Conservation (phyloP, 2,113 vertebrate species). For the Plestiodon gilberti region DNA sequence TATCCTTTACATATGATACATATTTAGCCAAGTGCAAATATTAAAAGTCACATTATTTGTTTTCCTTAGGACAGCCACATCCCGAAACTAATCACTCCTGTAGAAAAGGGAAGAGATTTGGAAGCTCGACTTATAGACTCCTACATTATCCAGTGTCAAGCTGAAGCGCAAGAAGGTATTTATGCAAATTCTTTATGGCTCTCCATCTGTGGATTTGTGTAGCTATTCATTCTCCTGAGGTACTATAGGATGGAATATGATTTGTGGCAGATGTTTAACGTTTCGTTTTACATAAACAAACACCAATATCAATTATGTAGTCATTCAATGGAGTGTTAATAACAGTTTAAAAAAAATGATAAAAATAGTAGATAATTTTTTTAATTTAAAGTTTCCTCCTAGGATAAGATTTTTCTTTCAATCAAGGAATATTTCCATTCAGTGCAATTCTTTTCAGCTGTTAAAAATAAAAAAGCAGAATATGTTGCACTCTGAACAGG, state of each 20-base stretch:
- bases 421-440: background rate
- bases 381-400: background rate
- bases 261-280: background rate
- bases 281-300: background rate
- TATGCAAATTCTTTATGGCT: background rate
- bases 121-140: constrained; percentile 91
- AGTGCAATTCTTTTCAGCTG: background rate
- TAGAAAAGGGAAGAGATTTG: constrained; percentile 93
- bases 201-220: background rate
- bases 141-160: constrained; percentile 93
- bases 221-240: background rate
- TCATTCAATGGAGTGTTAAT: too few species aligned
- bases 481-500: background rate
- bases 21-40: too few species aligned
- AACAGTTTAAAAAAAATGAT: background rate
- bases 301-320: background rate
- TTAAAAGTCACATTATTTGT: background rate
- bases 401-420: background rate
- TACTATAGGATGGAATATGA: background rate
- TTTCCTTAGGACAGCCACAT: constrained; percentile 86
- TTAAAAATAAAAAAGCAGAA: background rate
- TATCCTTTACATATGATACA: too few species aligned
- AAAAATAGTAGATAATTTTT: background rate
- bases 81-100: constrained; percentile 91
- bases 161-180: constrained; percentile 97